These are phyloP conservation scores for Volucella inanis DNA, from an alignment of 2,888 invertebrate genomes.

Conservation along the genomic window DNA sequence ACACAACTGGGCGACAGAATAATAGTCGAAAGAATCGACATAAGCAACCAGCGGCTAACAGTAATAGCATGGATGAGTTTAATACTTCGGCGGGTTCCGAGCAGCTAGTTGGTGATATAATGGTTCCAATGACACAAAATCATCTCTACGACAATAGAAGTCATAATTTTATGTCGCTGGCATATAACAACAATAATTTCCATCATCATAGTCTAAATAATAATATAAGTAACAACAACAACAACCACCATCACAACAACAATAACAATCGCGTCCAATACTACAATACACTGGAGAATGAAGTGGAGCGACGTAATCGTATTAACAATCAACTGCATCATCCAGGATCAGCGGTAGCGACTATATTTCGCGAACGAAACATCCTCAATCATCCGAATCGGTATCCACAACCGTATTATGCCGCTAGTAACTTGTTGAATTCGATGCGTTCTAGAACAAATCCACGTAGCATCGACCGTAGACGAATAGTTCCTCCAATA, in stretches of 20 bases:
- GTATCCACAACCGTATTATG: conserved; percentile 78
- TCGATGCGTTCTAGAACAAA: conserved; percentile 80
- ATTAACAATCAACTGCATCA: conserved; percentile 82
- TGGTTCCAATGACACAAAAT: conserved; percentile 78
- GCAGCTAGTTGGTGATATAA: conserved; percentile 76
- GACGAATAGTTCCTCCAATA: conserved; percentile 79
- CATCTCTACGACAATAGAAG: conserved; percentile 80
- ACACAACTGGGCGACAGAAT: conserved; percentile 76
- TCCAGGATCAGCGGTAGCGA: conserved; percentile 78
- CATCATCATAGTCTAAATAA: conserved; percentile 76
- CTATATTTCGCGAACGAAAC: conserved; percentile 81
- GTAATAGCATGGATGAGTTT: conserved; percentile 76
- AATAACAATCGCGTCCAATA: conserved; percentile 77
- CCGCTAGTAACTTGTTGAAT: conserved; percentile 78
- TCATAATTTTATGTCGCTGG: conserved; percentile 80
- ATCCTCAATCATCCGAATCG: conserved; percentile 79
- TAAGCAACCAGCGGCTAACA: conserved; percentile 55
- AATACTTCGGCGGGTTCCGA: conserved; percentile 77
- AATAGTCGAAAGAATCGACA: conserved; percentile 73
- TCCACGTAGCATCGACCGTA: conserved; percentile 80
- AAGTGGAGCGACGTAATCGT: conserved; percentile 82
- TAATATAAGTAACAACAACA: conserved; percentile 74
- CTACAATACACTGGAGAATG: conserved; percentile 81
- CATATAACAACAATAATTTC: conserved; percentile 77
- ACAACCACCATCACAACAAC: conserved; percentile 75